A percentile compares a stretch with the other conserved stretches of the same genome.
Evolutionary conservation across 53 echinoderm and acorn worm species (phyloP).

Genomic region (Henricia sp.): DNA sequence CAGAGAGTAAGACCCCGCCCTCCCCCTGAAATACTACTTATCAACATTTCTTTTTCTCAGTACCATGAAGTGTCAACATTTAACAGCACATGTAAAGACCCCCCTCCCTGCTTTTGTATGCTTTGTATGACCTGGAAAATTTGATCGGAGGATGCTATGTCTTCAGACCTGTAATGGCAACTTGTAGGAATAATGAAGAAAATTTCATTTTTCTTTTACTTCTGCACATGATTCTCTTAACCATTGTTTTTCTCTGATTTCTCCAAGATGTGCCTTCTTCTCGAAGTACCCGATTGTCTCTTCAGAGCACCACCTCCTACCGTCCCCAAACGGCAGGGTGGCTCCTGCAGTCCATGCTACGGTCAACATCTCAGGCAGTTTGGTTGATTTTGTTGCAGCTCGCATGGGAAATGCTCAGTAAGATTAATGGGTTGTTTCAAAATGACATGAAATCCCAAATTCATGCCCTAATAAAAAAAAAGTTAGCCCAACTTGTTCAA

Average conservation of each 20-base stretch:
- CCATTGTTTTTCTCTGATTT: too few relatives aligned
- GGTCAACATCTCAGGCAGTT: conserved; percentile 82
- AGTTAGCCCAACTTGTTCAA: too few relatives aligned
- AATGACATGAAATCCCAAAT: too few relatives aligned
- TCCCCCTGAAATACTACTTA: not conserved
- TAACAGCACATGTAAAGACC: not conserved
- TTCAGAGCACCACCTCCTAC: conserved; percentile 84
- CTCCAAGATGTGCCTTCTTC: conserved; percentile 51
- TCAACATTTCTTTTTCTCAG: not conserved
- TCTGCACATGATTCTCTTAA: too few relatives aligned
- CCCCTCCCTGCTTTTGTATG: too few relatives aligned
- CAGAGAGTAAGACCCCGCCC: not conserved
- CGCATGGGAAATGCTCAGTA: conserved; percentile 73
- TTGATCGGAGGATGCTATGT: too few relatives aligned
- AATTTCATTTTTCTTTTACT: too few relatives aligned
- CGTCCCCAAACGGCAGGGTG: conserved; percentile 79
- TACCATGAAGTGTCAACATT: not conserved
- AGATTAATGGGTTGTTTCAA: not conserved
- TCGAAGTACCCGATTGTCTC: conserved; percentile 87
- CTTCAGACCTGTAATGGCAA: too few relatives aligned
- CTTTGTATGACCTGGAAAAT: too few relatives aligned
- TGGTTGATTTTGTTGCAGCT: conserved; percentile 88
- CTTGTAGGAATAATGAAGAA: too few relatives aligned
- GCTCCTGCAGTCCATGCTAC: conserved; percentile 82
- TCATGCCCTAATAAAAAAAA: too few relatives aligned